Evolutionary conservation across 2,113 vertebrate genomes (phyloP).

Genomic region (Nothoprocta perdicaria): DNA sequence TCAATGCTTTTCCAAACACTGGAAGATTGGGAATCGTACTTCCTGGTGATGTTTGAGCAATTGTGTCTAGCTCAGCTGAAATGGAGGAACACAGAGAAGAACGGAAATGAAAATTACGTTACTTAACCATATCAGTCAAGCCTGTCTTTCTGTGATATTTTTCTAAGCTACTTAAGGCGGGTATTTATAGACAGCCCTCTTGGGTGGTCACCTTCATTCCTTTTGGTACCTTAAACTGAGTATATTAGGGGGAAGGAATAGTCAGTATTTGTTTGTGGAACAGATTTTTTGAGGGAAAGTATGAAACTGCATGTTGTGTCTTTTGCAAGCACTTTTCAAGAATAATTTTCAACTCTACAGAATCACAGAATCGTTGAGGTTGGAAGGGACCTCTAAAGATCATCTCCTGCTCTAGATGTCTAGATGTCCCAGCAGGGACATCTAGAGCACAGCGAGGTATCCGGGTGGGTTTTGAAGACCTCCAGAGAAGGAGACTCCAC

Average conservation of each 20-base stretch:
- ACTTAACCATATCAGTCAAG: neutral
- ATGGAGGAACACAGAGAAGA: accelerated
- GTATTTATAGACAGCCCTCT: neutral
- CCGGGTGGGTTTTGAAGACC: no score
- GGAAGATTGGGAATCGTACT: neutral
- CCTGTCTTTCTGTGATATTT: neutral
- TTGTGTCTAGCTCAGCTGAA: neutral
- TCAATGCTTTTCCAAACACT: neutral
- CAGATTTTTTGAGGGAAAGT: neutral
- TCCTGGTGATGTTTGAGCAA: accelerated
- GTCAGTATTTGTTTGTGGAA: neutral
- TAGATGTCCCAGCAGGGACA: no score
- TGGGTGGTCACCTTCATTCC: neutral
- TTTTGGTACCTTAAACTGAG: neutral
- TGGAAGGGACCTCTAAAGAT: no score
- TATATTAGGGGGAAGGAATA: neutral
- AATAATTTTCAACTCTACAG: neutral
- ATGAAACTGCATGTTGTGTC: neutral
- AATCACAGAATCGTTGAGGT: neutral
- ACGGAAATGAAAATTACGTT: neutral
- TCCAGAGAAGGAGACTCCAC: no score
- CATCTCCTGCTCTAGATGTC: no score
- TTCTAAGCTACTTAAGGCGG: neutral
- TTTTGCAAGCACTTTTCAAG: neutral
- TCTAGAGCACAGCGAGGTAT: no score